Conservation (phyloP, 2,113 vertebrate species). For the Todiramphus saurophagus region DNA sequence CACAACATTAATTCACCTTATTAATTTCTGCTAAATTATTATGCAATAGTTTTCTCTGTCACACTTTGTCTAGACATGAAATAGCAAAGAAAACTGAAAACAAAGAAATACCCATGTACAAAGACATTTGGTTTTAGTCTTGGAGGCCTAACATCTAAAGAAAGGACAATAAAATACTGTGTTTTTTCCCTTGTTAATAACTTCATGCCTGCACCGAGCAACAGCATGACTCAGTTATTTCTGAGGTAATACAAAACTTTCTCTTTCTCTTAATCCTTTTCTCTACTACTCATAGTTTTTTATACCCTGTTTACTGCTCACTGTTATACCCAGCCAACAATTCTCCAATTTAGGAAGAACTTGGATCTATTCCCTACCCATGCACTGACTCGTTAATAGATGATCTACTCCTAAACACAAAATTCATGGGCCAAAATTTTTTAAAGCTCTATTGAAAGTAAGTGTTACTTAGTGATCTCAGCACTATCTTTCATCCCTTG, state of each 20-base stretch:
- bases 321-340: not conserved
- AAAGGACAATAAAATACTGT: not conserved
- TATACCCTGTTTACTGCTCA: not conserved
- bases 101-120: not conserved
- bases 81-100: slow-evolving; percentile 8
- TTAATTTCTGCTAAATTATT: not conserved
- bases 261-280: slow-evolving; percentile 2
- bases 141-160: not conserved
- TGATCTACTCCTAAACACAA: slow-evolving; percentile 17
- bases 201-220: not conserved
- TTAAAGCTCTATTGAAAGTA: not conserved
- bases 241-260: slow-evolving; percentile 39
- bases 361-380: not conserved
- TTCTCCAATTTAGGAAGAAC: slow-evolving; percentile 31
- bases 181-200: not conserved
- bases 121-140: not conserved
- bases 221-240: slow-evolving; percentile 13
- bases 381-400: slow-evolving; percentile 19
- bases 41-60: not conserved
- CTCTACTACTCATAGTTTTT: slow-evolving; percentile 7
- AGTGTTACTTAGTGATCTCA: slow-evolving; percentile 26
- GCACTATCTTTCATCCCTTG: not conserved
- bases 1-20: not conserved
- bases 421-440: not conserved
- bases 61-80: not conserved